phyloP scores from a whole-genome alignment of 2,888 invertebrate species.

The Bedellia somnulentella region DNA sequence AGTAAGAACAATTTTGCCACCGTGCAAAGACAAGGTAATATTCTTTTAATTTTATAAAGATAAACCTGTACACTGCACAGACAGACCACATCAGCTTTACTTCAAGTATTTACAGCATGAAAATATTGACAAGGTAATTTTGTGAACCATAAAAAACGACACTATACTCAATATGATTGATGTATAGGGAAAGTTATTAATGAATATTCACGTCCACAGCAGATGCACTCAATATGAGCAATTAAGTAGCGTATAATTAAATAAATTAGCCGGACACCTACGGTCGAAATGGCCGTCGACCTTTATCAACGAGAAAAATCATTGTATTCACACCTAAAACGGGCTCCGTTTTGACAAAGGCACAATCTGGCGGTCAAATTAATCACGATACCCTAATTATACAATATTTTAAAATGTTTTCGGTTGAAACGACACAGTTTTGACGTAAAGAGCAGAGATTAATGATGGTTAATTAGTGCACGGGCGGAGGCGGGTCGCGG shows the following conservation, averaged over 20 bases:
- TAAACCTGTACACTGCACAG: too few relatives aligned
- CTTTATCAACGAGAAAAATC: slow-evolving; percentile 54
- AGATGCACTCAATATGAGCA: neutral
- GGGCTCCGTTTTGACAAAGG: slow-evolving; percentile 17
- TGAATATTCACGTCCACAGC: slow-evolving; percentile 3
- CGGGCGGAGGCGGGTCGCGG: slow-evolving; percentile 23
- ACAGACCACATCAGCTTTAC: too few relatives aligned
- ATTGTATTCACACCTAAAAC: slow-evolving; percentile 51
- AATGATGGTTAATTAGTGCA: slow-evolving; percentile 45
- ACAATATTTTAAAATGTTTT: slow-evolving; percentile 46
- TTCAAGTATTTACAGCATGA: too few relatives aligned
- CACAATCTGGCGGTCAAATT: slow-evolving; percentile 16
- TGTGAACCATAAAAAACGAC: too few relatives aligned
- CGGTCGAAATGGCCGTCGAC: slow-evolving; percentile 48
- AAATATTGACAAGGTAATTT: too few relatives aligned
- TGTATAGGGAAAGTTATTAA: too few relatives aligned
- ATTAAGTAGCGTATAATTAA: slow-evolving; percentile 35
- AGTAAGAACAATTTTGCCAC: too few relatives aligned
- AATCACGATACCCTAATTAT: slow-evolving; percentile 42
- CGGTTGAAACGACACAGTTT: slow-evolving; percentile 44
- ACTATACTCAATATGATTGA: too few relatives aligned
- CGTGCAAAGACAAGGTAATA: too few relatives aligned
- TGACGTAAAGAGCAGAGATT: slow-evolving; percentile 48
- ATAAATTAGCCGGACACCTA: slow-evolving; percentile 47
- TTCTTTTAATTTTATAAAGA: too few relatives aligned